Conservation (phyloP, 2,113 vertebrate species). For the Nansenia antarctica region DNA sequence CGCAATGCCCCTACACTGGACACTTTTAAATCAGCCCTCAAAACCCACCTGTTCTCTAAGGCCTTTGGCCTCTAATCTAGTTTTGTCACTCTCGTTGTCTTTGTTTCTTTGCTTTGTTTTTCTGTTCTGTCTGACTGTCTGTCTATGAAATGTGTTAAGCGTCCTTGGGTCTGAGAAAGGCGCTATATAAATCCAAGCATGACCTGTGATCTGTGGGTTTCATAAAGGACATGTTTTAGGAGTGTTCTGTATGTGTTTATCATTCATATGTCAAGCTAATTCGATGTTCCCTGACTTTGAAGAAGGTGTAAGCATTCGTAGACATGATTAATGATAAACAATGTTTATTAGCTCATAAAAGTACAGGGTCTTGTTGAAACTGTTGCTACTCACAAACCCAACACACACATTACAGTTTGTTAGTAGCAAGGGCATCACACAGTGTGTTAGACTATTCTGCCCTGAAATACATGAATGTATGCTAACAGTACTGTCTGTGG, state of each 20-base stretch:
- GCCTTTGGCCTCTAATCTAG: too few species aligned
- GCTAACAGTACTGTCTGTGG: constrained; percentile 16
- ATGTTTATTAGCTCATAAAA: not conserved
- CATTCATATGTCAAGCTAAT: not conserved
- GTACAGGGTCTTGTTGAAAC: not conserved
- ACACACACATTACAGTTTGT: too few species aligned
- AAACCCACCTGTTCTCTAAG: too few species aligned
- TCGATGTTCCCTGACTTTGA: not conserved
- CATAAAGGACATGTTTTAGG: not conserved
- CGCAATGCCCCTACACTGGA: too few species aligned
- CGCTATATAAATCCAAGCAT: too few species aligned
- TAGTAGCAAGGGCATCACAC: not conserved
- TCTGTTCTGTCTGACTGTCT: too few species aligned
- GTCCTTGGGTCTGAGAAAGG: too few species aligned
- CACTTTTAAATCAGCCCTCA: too few species aligned
- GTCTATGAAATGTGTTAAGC: too few species aligned
- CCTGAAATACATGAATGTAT: constrained; percentile 31
- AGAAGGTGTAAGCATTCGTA: not conserved
- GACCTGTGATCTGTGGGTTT: not conserved
- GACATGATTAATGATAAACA: not conserved
- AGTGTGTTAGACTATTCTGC: not conserved
- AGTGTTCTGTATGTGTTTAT: not conserved
- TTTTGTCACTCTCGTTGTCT: too few species aligned
- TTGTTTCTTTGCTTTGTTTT: too few species aligned
- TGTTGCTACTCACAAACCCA: not conserved